Evolutionary conservation across 1,140 invertebrate species (phyloP), one percentile per base, ranked within the genome.

Genomic region (Tetramorium parvispinum): DNA sequence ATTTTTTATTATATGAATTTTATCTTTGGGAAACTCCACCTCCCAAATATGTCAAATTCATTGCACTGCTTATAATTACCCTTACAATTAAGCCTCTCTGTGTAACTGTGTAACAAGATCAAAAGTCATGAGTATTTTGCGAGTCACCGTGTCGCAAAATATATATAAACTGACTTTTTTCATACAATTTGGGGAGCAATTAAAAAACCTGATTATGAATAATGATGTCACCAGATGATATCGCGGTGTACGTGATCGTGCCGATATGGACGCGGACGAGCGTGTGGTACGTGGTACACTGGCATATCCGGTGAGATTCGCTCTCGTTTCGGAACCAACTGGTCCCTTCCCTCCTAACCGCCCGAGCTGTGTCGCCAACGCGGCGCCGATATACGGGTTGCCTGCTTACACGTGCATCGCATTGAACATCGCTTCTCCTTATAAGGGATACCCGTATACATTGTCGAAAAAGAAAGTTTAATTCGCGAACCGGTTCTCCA

Each of bases 211-310:
- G 24, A 4, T 24, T 40, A 13, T 16, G 10, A 7, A 24, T n/a
- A 18, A 18, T 18, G 18, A 6, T 3, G 11, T 8, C 46, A 66
- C 43, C 43, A 5, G 3, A 49, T 40, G 77, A 68, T 24, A 49
- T 11, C 10, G 13, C 2, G 10, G n/a, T 4, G 24, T 24, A 65
- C 46, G 32, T 32, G 10, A 5, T 37, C 27, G 32, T 24, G 5
- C 21, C 11, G 61, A 55, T n/a, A 68, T 32, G n/a, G 65, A 68
- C 43, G 65, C 55, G 49, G 43, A 53, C 59, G 8, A 57, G 27
- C 16, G 55, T 49, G 57, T 32, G 68, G 61, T 81, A 63, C 87
- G 55, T 66, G 61, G 11, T 63, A 82, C 21, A 88, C 88, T 89
- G 8, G 65, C 37, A 78, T 76, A 81, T 81, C 57, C 61, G 49